Evolutionary conservation across 1,140 invertebrate genomes (phyloP).

Genomic region (Apocrypta bakeri): DNA sequence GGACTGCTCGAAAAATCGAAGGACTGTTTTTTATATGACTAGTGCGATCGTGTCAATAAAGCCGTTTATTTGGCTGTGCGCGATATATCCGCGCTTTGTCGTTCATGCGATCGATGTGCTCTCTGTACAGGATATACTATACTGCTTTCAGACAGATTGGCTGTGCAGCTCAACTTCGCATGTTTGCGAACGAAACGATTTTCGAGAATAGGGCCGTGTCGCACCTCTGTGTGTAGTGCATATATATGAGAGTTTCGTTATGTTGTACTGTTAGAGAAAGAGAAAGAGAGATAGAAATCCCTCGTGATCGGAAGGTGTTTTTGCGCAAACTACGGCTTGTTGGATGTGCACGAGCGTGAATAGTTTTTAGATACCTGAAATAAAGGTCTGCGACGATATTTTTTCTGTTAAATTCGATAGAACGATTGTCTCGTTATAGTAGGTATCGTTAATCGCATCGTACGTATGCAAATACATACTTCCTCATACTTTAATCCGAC

Average conservation of each 20-base stretch:
- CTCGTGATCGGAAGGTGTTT: neutral
- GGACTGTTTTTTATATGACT: too few species aligned
- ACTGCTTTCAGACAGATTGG: neutral
- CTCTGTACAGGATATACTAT: neutral
- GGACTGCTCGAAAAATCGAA: neutral
- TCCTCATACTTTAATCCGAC: too few species aligned
- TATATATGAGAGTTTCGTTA: too few species aligned
- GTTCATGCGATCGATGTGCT: neutral
- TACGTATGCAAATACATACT: too few species aligned
- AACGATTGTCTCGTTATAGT: too few species aligned
- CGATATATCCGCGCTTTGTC: neutral
- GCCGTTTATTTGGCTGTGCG: neutral
- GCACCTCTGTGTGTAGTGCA: too few species aligned
- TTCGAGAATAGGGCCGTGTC: neutral
- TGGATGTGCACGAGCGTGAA: too few species aligned
- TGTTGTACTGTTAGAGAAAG: too few species aligned
- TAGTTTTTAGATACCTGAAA: too few species aligned
- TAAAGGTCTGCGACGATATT: too few species aligned
- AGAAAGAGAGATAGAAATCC: neutral
- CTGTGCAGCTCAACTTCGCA: neutral
- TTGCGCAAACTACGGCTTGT: neutral
- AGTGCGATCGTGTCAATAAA: neutral
- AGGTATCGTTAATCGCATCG: too few species aligned
- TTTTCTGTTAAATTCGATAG: too few species aligned
- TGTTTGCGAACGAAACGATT: neutral